Evolutionary conservation across 2,888 invertebrate genomes (phyloP).

Genomic region (Meteorus cinctellus): DNA sequence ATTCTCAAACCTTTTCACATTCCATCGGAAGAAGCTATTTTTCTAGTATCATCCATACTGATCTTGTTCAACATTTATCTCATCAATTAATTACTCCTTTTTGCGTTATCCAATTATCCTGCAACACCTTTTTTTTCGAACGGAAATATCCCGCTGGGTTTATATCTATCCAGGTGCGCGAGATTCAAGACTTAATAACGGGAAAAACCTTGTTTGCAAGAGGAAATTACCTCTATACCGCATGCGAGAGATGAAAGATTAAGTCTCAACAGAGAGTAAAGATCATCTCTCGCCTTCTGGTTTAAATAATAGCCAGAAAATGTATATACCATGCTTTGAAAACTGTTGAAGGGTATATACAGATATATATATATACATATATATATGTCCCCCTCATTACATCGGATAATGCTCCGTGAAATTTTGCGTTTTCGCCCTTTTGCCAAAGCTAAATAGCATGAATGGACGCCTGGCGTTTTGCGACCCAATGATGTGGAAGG

Average conservation of each 20-base stretch:
- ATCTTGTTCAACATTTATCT: conserved; percentile 7
- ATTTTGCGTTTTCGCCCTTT: conserved; percentile 27
- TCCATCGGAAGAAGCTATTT: too few species aligned
- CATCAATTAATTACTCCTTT: conserved; percentile 36
- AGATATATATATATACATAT: neutral
- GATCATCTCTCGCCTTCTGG: conserved; percentile 26
- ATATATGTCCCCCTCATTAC: conserved; percentile 29
- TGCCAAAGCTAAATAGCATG: neutral
- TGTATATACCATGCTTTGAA: conserved; percentile 14
- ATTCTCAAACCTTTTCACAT: too few species aligned
- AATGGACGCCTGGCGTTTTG: neutral
- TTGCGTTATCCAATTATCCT: conserved; percentile 34
- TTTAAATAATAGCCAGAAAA: conserved; percentile 24
- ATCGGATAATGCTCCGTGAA: conserved; percentile 33
- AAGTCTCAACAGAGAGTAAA: conserved; percentile 18
- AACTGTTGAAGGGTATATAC: conserved; percentile 6
- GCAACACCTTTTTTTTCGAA: conserved; percentile 25
- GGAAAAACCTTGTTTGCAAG: conserved; percentile 38
- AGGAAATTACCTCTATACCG: conserved; percentile 37
- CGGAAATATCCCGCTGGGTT: conserved; percentile 17
- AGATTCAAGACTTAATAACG: conserved; percentile 33
- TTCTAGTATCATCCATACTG: neutral
- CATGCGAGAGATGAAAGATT: conserved; percentile 34
- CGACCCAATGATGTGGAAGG: conserved; percentile 1
- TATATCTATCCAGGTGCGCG: conserved; percentile 26